Conservation (phyloP, 30 jellyfish, hydroid and myxozoan species). For the Hydractinia symbiolongicarpus region DNA sequence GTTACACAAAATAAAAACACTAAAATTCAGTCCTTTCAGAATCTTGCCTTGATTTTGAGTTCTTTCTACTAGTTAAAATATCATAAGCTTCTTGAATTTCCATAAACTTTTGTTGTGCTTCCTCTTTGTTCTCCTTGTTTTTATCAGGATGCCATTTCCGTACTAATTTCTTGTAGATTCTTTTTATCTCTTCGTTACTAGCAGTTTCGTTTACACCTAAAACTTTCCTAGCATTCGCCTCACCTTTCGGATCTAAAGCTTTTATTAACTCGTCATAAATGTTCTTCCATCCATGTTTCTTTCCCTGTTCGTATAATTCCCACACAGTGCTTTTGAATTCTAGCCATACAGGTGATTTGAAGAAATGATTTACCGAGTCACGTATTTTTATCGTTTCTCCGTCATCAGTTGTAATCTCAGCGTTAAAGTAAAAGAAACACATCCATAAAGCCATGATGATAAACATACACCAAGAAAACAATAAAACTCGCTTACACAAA, state of each 20-base stretch:
- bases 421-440: conserved; percentile 81
- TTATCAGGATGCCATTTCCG: conserved; percentile 95
- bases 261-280: conserved; percentile 87
- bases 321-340: conserved; percentile 83
- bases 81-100: conserved; percentile 89
- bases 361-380: conserved; percentile 84
- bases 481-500: conserved; percentile 47
- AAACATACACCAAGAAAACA: conserved; percentile 57
- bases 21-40: conserved; percentile 67
- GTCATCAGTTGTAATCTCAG: conserved; percentile 87
- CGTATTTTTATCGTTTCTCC: conserved; percentile 88
- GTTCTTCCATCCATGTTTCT: conserved; percentile 88
- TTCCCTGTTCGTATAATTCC: conserved; percentile 82
- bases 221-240: conserved; percentile 85
- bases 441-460: conserved; percentile 78
- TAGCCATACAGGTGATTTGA: conserved; percentile 97
- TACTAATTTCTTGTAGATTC: conserved; percentile 60
- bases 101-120: conserved; percentile 72
- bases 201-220: conserved; percentile 68
- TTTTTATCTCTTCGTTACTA: conserved; percentile 69
- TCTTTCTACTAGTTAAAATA: conserved; percentile 51
- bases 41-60: conserved; percentile 41
- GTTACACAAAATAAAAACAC: not conserved
- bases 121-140: conserved; percentile 54
- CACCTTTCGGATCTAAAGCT: conserved; percentile 96